Conservation (phyloP, 2,113 vertebrate genomes). For the Hippocampus mohnikei region DNA sequence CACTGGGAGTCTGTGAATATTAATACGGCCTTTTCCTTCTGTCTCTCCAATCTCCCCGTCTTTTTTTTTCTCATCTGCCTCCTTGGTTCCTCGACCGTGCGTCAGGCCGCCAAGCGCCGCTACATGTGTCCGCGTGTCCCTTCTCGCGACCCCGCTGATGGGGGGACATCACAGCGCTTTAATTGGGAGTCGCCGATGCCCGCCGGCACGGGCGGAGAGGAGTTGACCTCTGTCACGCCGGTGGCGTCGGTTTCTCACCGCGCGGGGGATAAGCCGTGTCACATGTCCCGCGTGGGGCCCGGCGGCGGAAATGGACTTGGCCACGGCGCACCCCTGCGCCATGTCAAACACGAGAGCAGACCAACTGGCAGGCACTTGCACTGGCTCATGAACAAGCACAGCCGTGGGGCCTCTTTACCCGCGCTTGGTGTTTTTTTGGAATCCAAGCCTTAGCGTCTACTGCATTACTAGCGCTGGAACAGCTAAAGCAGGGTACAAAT, state of each 20-base stretch:
- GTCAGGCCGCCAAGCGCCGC: conserved; percentile 10
- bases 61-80: conserved; percentile 48
- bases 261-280: conserved; percentile 37
- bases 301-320: conserved; percentile 34
- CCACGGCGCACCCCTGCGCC: conserved; percentile 16
- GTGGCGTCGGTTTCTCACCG: conserved; percentile 14
- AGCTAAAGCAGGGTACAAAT: neutral
- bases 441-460: conserved; percentile 6
- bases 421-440: neutral
- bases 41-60: conserved; percentile 63
- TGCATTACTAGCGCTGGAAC: neutral
- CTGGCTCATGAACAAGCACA: conserved; percentile 20
- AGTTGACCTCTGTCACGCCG: conserved; percentile 50
- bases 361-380: conserved; percentile 21
- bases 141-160: conserved; percentile 61
- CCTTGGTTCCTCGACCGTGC: conserved; percentile 27
- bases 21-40: conserved; percentile 72
- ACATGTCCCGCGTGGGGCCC: conserved; percentile 32
- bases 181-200: conserved; percentile 51
- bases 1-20: conserved; percentile 77
- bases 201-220: conserved; percentile 31
- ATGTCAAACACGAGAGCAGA: conserved; percentile 41
- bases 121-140: conserved; percentile 20
- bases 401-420: conserved; percentile 8
- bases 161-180: conserved; percentile 46